phyloP scores from a whole-genome alignment of 2,888 invertebrate genomes.

The Eilema griseolum region DNA sequence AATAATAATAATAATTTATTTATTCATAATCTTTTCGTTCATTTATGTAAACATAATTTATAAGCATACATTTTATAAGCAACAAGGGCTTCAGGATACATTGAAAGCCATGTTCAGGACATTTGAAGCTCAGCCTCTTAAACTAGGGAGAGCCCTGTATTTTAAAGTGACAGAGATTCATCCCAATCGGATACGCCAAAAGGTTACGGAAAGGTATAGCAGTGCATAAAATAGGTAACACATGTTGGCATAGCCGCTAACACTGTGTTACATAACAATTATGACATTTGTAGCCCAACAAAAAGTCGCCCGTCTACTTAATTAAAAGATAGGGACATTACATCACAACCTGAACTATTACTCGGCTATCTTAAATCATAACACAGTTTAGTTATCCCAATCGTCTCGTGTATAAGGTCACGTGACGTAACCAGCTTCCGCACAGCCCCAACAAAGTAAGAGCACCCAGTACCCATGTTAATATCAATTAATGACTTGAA shows the following conservation, averaged over 20 bases:
- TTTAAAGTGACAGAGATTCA: neutral
- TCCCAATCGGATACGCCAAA: neutral
- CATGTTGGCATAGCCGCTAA: neutral
- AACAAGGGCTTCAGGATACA: no score
- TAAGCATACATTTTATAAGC: no score
- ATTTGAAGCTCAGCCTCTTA: no score
- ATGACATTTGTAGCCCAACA: neutral
- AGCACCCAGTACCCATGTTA: slow-evolving; percentile 55
- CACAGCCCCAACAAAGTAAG: slow-evolving; percentile 42
- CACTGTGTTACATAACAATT: neutral
- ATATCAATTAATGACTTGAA: slow-evolving; percentile 74
- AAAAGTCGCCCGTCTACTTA: slow-evolving; percentile 7
- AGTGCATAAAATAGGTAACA: neutral
- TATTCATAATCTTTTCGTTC: no score
- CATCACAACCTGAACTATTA: slow-evolving; percentile 27
- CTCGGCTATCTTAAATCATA: slow-evolving; percentile 43
- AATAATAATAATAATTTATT: no score
- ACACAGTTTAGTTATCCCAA: slow-evolving; percentile 35
- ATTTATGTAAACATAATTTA: no score
- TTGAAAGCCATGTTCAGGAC: no score
- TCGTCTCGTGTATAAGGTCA: slow-evolving; percentile 46
- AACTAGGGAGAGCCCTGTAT: no score
- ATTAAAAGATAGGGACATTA: slow-evolving; percentile 11
- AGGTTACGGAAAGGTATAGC: neutral
- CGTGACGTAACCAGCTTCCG: slow-evolving; percentile 49